Evolutionary conservation across 2,113 vertebrate species (phyloP).

Genomic region (Neodontobutis hainanensis): DNA sequence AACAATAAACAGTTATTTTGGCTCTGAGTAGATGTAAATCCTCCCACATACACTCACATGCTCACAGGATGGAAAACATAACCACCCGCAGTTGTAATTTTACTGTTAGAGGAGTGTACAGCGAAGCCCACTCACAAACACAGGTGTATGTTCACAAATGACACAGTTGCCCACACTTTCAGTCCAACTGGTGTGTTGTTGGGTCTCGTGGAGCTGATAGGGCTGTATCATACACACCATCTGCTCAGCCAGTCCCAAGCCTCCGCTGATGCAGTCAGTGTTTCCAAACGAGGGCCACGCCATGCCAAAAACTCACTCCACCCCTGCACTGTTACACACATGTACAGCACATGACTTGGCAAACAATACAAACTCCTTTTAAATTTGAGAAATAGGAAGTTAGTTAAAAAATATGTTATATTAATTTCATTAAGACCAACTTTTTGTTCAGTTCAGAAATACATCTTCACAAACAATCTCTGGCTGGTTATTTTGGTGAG

Average conservation of each 20-base stretch:
- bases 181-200: conserved; percentile 2
- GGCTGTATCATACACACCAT: conserved; percentile 55
- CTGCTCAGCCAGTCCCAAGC: conserved; percentile 47
- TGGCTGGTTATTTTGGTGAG: no score
- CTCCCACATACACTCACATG: neutral
- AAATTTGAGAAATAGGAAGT: neutral
- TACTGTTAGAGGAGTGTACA: neutral
- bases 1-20: neutral
- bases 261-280: conserved; percentile 42
- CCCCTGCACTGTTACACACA: neutral
- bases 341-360: neutral
- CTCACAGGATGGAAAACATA: neutral
- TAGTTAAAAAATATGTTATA: neutral
- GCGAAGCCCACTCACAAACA: neutral
- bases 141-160: neutral
- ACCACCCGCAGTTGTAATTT: conserved; percentile 9
- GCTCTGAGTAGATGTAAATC: neutral
- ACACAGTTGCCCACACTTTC: conserved; percentile 1
- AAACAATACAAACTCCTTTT: neutral
- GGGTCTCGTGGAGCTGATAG: conserved; percentile 36
- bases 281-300: conserved; percentile 28
- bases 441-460: no score
- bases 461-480: no score
- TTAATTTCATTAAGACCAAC: neutral
- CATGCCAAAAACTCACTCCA: conserved; percentile 8